phyloP scores from a whole-genome alignment of 2,113 vertebrate genomes.

The Brachyistius frenatus region DNA sequence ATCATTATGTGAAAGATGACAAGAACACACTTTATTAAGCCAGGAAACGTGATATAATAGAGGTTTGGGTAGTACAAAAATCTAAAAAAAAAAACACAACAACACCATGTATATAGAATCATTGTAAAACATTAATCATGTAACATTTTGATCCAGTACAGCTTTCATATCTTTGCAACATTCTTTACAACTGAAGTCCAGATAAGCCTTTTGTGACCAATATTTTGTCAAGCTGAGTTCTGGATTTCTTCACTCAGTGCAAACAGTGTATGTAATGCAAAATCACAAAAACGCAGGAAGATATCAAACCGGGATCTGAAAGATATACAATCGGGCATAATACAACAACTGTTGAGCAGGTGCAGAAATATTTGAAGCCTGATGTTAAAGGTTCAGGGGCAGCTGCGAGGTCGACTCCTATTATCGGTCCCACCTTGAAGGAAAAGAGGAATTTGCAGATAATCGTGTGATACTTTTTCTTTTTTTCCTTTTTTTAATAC shows the following conservation, averaged over 20 bases:
- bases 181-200: neutral
- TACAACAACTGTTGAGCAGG: neutral
- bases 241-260: neutral
- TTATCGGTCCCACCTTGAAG: conserved; percentile 1
- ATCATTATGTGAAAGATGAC: neutral
- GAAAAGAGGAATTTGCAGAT: neutral
- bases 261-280: neutral
- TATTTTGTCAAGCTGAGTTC: neutral
- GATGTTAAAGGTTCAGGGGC: neutral
- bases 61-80: neutral
- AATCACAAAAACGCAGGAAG: conserved; percentile 19
- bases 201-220: neutral
- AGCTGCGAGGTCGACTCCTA: neutral
- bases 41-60: neutral
- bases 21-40: conserved; percentile 5
- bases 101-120: neutral
- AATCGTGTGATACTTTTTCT: neutral
- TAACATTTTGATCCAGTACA: neutral
- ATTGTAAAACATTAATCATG: neutral
- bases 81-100: neutral
- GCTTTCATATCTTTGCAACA: conserved; percentile 1
- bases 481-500: neutral
- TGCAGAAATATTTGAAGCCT: conserved; percentile 35
- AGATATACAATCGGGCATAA: neutral
- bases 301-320: conserved; percentile 22